These are phyloP conservation scores for Todiramphus saurophagus DNA, from an alignment of 2,113 vertebrate genomes.

Conservation along the genomic window DNA sequence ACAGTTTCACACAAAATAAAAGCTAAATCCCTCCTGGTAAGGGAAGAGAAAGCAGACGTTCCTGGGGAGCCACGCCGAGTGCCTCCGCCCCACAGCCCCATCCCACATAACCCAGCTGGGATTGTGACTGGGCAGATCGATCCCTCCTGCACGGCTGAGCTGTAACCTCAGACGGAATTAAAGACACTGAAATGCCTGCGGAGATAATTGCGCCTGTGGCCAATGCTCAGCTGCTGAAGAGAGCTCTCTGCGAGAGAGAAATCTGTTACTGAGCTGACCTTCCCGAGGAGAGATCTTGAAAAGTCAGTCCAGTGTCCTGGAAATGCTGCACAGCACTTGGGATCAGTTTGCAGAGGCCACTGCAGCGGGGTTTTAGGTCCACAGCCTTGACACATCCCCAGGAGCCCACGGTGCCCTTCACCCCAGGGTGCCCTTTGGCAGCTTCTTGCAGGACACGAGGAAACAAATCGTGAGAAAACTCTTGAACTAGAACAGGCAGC, in stretches of 20 bases:
- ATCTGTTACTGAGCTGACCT: background rate
- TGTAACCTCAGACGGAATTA: background rate
- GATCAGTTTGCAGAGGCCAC: background rate
- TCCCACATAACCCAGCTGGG: background rate
- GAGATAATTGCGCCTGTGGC: background rate
- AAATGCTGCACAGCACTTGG: background rate
- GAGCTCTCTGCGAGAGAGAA: background rate
- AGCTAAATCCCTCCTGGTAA: background rate
- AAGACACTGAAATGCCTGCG: background rate
- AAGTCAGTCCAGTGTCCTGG: background rate
- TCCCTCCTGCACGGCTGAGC: background rate
- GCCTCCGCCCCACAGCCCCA: background rate
- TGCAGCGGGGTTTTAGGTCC: background rate
- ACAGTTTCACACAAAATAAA: background rate
- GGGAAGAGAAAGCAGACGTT: background rate
- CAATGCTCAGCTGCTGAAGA: background rate
- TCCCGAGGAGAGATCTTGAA: background rate
- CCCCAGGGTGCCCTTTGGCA: background rate
- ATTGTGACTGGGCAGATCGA: rapidly evolving
- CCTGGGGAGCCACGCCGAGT: rapidly evolving
- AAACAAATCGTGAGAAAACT: background rate
- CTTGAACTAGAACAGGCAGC: background rate
- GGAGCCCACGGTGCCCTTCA: background rate
- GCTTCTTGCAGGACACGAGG: background rate
- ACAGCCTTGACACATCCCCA: rapidly evolving